These are phyloP conservation scores for Cololabis saira DNA, from an alignment of 2,113 vertebrate species.

Conservation along the genomic window DNA sequence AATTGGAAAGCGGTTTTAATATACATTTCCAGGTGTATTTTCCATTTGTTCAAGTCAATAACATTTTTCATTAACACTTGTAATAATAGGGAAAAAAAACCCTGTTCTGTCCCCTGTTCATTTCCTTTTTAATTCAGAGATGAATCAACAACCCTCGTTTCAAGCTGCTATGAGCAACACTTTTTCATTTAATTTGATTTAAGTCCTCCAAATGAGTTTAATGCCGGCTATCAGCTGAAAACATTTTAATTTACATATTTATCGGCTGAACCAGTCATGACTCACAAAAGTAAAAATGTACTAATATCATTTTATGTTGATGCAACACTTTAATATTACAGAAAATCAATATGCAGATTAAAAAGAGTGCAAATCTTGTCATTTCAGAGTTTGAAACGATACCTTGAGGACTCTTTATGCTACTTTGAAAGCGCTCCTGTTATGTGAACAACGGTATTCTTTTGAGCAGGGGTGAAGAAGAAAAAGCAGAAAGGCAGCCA, in stretches of 20 bases:
- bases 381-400: conserved; percentile 40
- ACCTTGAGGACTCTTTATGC: conserved; percentile 42
- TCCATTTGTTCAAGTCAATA: conserved; percentile 87
- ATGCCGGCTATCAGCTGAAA: conserved; percentile 77
- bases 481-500: conserved; percentile 50
- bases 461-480: conserved; percentile 39
- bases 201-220: conserved; percentile 82
- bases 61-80: conserved; percentile 85
- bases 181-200: conserved; percentile 80
- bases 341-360: conserved; percentile 55
- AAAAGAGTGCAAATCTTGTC: conserved; percentile 31
- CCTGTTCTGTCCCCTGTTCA: conserved; percentile 73
- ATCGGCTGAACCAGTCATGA: conserved; percentile 80
- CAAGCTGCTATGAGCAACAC: conserved; percentile 74
- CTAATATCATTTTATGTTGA: conserved; percentile 79
- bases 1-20: conserved; percentile 83
- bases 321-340: conserved; percentile 73
- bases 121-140: conserved; percentile 84
- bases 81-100: conserved; percentile 76
- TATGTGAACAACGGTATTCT: conserved; percentile 35
- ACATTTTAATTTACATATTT: conserved; percentile 84
- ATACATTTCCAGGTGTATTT: conserved; percentile 85
- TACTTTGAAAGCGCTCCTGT: conserved; percentile 38
- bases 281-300: conserved; percentile 80
- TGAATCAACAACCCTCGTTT: conserved; percentile 73